Evolutionary conservation across 2,113 vertebrate species (phyloP).

Genomic region (Nannospalax galili): DNA sequence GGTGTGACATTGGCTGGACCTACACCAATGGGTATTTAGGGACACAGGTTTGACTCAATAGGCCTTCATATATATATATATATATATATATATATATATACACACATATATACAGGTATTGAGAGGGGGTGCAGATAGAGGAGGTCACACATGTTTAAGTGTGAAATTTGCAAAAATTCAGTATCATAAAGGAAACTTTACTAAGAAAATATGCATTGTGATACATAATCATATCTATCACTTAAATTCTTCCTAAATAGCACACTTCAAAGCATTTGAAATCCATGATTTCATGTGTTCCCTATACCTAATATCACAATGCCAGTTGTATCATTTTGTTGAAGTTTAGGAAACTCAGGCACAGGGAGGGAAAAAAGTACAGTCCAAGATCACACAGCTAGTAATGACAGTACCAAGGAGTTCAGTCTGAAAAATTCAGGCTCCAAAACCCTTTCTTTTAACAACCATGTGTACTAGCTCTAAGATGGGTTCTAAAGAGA

Average conservation of each 20-base stretch:
- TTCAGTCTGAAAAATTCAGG: neutral
- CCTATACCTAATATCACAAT: neutral
- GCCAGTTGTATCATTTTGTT: neutral
- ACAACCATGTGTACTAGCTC: neutral
- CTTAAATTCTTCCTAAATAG: neutral
- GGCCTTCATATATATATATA: no score
- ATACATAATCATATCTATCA: neutral
- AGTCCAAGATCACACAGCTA: neutral
- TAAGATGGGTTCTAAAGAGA: neutral
- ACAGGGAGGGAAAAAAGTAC: neutral
- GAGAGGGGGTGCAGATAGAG: no score
- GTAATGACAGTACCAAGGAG: neutral
- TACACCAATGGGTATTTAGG: no score
- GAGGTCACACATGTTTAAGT: no score
- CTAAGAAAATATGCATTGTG: neutral
- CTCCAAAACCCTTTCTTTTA: neutral
- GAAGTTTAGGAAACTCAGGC: neutral
- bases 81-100: no score
- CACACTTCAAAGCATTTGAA: neutral
- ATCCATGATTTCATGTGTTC: neutral
- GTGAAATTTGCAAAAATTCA: no score
- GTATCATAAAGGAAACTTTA: conserved; percentile 8
- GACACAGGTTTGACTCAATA: no score
- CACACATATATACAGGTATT: no score
- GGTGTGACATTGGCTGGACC: no score